Conservation (phyloP, 2,797 vertebrate species). For the Dryobates pubescens region DNA sequence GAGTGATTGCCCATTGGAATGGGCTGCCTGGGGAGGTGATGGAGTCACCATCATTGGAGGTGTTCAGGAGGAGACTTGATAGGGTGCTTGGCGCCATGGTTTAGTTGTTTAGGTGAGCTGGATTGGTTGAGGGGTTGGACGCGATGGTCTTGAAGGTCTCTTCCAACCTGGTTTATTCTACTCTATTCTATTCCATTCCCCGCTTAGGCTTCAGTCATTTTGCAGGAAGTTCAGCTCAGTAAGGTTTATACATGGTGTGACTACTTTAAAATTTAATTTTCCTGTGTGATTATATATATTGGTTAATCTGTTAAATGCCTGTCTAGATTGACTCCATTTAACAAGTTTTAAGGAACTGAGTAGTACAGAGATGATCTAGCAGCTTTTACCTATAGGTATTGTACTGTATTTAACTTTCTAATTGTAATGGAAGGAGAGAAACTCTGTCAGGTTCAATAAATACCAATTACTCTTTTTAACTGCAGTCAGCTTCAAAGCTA, state of each 20-base stretch:
- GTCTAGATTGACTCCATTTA: not conserved
- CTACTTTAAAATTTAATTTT: not conserved
- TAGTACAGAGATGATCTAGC: not conserved
- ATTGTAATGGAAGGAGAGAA: not conserved
- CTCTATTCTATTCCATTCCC: no score
- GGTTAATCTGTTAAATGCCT: not conserved
- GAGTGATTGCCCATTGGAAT: no score
- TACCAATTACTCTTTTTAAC: not conserved
- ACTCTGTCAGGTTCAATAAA: not conserved
- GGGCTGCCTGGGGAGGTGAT: no score
- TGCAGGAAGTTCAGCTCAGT: not conserved
- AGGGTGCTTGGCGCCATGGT: no score
- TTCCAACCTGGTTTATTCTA: no score
- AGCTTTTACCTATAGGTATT: not conserved
- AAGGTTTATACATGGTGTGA: not conserved
- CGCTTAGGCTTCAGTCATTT: not conserved
- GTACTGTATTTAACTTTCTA: not conserved
- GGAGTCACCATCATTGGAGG: no score
- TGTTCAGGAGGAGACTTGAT: no score
- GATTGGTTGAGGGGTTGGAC: no score
- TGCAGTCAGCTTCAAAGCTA: not conserved
- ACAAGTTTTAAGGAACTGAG: not conserved
- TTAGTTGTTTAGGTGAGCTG: no score
- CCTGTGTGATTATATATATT: not conserved
- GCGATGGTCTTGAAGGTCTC: no score